A percentile compares a stretch with the other conserved stretches of the same genome.
phyloP scores from a whole-genome alignment of 2,113 vertebrate species.

The Choloepus hoffmanni region DNA sequence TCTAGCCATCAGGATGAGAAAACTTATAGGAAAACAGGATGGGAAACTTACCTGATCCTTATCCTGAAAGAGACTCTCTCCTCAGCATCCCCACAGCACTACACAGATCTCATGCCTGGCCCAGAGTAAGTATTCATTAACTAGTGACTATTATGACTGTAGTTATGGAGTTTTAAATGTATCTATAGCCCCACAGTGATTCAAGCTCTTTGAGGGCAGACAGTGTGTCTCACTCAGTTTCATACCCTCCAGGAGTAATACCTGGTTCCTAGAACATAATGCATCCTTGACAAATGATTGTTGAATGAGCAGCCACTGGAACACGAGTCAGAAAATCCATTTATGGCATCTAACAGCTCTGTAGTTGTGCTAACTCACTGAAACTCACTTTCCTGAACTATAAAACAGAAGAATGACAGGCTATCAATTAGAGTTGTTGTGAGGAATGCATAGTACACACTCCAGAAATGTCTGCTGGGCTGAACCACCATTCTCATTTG shows the following conservation, averaged over 20 bases:
- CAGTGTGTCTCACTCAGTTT: not conserved
- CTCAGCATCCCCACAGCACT: not conserved
- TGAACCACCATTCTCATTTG: not conserved
- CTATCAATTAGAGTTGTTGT: not conserved
- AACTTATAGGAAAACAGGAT: not conserved
- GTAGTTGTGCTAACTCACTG: not conserved
- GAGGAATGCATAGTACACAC: not conserved
- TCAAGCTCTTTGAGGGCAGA: not conserved
- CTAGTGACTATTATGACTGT: not conserved
- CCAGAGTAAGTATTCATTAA: not conserved
- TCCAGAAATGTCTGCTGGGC: not conserved
- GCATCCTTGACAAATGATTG: not conserved
- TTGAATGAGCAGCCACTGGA: not conserved
- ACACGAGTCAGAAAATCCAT: not conserved
- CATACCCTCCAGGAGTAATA: not conserved
- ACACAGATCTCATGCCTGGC: not conserved
- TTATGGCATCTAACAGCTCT: not conserved
- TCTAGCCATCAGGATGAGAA: not conserved
- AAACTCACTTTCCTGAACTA: constrained; percentile 10
- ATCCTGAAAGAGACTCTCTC: not conserved
- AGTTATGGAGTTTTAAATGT: constrained; percentile 14
- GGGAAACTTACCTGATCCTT: not conserved
- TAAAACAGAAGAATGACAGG: not conserved
- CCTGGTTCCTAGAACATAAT: not conserved
- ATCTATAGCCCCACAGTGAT: not conserved